These are phyloP conservation scores for Okamejei kenojei DNA, from an alignment of 2,797 vertebrate species.

Conservation along the genomic window DNA sequence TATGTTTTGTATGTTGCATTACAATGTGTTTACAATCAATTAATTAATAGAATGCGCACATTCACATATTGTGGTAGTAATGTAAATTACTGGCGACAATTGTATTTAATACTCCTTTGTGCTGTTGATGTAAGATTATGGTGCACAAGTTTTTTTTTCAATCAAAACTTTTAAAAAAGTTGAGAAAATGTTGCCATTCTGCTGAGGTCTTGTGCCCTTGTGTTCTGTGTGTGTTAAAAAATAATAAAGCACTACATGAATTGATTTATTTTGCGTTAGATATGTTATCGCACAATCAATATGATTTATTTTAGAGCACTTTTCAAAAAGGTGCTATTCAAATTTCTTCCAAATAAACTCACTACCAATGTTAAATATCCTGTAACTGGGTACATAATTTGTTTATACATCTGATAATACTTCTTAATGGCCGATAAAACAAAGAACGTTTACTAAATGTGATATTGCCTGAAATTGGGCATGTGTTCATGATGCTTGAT, in stretches of 20 bases:
- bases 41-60: constrained; percentile 34
- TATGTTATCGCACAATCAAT: background rate
- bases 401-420: background rate
- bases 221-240: constrained; percentile 34
- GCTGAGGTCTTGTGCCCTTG: constrained; percentile 28
- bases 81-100: constrained; percentile 29
- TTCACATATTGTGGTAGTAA: constrained; percentile 34
- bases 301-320: background rate
- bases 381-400: background rate
- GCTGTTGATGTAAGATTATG: constrained; percentile 27
- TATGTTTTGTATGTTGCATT: constrained; percentile 39
- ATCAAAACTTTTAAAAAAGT: background rate
- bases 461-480: too few relatives aligned
- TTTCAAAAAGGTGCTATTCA: background rate
- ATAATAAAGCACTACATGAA: constrained; percentile 35
- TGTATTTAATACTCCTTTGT: constrained; percentile 34
- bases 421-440: background rate
- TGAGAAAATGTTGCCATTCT: constrained; percentile 27
- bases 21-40: constrained; percentile 37
- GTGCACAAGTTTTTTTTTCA: constrained; percentile 27
- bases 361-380: background rate
- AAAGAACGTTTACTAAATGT: background rate
- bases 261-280: constrained; percentile 13
- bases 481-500: too few relatives aligned
- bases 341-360: background rate